phyloP scores from a whole-genome alignment of 1,140 invertebrate genomes.

The Drosophila pandora region DNA sequence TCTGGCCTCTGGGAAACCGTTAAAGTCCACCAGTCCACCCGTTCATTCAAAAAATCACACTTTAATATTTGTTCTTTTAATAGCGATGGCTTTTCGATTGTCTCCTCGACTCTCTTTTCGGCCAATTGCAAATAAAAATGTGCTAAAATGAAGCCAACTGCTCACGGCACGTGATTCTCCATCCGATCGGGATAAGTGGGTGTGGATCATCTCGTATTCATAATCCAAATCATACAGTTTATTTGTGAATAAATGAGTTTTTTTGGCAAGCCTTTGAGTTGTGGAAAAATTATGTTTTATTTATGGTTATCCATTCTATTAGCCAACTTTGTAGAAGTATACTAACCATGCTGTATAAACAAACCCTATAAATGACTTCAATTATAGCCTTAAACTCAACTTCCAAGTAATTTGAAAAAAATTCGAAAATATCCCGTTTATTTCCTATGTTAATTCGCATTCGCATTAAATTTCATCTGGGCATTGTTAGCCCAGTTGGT shows the following conservation, averaged over 20 bases:
- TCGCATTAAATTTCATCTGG: constrained; percentile 24
- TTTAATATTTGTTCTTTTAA: constrained; percentile 21
- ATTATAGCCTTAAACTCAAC: too few relatives aligned
- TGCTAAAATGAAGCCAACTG: constrained; percentile 60
- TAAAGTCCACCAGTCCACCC: constrained; percentile 8
- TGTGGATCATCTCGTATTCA: not conserved
- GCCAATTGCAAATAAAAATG: constrained; percentile 45
- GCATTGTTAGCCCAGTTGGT: constrained; percentile 24
- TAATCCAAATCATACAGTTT: not conserved
- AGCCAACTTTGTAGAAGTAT: too few relatives aligned
- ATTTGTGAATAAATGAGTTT: not conserved
- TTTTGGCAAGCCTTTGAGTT: too few relatives aligned
- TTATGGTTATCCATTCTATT: not conserved
- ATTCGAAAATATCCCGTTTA: constrained; percentile 17
- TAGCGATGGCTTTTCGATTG: constrained; percentile 1
- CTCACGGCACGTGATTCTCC: constrained; percentile 16
- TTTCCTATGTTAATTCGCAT: constrained; percentile 55
- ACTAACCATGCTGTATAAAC: not conserved
- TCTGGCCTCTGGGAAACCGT: constrained; percentile 1
- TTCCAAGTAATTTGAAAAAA: not conserved
- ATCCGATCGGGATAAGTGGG: not conserved
- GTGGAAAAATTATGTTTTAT: too few relatives aligned
- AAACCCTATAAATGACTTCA: constrained; percentile 8
- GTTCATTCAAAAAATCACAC: constrained; percentile 16
- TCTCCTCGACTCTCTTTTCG: constrained; percentile 1